A percentile compares a stretch with the other conserved stretches of the same genome.
Conservation (phyloP, 2,113 vertebrate species). For the Plectropomus leopardus region DNA sequence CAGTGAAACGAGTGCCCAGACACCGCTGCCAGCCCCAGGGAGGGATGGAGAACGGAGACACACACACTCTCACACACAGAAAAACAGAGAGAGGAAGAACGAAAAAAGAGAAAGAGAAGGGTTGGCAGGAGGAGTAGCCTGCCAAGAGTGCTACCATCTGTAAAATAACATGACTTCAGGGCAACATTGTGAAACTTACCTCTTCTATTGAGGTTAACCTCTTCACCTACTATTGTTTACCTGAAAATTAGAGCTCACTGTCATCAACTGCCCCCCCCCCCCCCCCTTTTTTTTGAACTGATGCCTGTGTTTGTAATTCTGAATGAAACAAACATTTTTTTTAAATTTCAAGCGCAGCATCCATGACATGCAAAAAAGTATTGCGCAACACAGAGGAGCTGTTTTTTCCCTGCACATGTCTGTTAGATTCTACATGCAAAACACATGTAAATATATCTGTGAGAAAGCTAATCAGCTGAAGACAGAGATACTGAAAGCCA, state of each 20-base stretch:
- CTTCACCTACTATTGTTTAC: conserved; percentile 44
- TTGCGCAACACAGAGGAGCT: background rate
- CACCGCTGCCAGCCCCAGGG: conserved; percentile 85
- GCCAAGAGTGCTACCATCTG: conserved; percentile 76
- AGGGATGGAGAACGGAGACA: conserved; percentile 79
- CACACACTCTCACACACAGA: conserved; percentile 44
- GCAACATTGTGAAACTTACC: conserved; percentile 58
- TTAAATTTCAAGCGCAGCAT: conserved; percentile 5
- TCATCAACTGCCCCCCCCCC: conserved; percentile 5
- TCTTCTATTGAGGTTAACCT: conserved; percentile 42
- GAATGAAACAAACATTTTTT: conserved; percentile 35
- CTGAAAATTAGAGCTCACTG: conserved; percentile 30
- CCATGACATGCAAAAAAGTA: conserved; percentile 7
- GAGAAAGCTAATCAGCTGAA: conserved; percentile 64
- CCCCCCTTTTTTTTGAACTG: background rate
- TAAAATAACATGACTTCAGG: conserved; percentile 68
- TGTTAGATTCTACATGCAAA: conserved; percentile 34
- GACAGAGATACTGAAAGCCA: conserved; percentile 55
- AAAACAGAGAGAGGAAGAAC: conserved; percentile 49
- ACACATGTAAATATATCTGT: conserved; percentile 64
- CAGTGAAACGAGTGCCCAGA: conserved; percentile 85
- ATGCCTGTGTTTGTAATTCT: conserved; percentile 47
- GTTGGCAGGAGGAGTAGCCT: conserved; percentile 63
- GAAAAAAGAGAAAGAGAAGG: conserved; percentile 29
- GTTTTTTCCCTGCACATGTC: background rate